A percentile compares a stretch with the other conserved stretches of the same genome.
These are phyloP conservation scores for Megaptera novaeangliae DNA, from an alignment of 2,113 vertebrate species.

Conservation along the genomic window DNA sequence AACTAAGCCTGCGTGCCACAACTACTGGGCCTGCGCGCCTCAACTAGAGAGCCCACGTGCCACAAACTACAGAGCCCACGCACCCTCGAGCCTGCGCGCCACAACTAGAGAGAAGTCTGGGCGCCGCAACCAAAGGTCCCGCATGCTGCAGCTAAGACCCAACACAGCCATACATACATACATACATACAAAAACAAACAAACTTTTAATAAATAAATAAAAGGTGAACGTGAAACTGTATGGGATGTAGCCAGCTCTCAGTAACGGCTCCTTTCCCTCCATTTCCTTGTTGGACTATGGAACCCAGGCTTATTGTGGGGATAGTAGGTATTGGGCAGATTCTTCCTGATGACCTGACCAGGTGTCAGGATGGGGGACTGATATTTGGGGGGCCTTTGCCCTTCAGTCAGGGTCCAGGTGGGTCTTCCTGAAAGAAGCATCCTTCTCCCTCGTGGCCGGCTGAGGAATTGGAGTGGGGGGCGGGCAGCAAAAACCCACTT, in stretches of 20 bases:
- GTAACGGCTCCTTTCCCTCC: accelerated
- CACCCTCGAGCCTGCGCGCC: too few relatives aligned
- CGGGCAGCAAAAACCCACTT: background rate
- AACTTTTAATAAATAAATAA: too few relatives aligned
- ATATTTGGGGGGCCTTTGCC: background rate
- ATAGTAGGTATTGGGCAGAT: background rate
- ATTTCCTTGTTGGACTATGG: background rate
- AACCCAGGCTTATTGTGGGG: background rate
- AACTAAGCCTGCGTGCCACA: too few relatives aligned
- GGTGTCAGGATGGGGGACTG: background rate
- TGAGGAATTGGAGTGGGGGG: accelerated
- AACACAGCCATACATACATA: too few relatives aligned
- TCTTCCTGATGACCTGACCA: background rate
- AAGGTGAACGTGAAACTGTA: background rate
- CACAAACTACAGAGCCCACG: too few relatives aligned
- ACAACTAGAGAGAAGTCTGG: too few relatives aligned
- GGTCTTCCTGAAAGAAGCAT: background rate
- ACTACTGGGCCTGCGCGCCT: too few relatives aligned
- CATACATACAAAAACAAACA: too few relatives aligned
- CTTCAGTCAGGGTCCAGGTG: accelerated
- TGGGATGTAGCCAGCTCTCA: too few relatives aligned
- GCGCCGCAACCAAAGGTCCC: too few relatives aligned
- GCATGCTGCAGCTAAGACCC: too few relatives aligned
- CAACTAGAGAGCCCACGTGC: too few relatives aligned
- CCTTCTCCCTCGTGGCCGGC: background rate